Conservation (phyloP, 2,888 invertebrate genomes). For the Zygaena filipendulae region DNA sequence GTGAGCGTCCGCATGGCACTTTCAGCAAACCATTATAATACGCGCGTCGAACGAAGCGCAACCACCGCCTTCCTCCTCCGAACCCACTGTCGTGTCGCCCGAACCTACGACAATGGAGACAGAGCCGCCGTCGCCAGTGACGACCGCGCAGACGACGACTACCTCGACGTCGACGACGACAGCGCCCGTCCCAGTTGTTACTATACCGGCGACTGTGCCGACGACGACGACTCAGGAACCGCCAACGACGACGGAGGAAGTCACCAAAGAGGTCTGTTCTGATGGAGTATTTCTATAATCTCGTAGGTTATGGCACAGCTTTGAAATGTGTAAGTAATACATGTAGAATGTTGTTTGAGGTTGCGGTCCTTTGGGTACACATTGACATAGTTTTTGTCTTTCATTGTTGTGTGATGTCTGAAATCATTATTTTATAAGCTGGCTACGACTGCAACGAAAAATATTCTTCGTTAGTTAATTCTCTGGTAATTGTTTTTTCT, state of each 20-base stretch:
- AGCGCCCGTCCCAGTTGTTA: conserved; percentile 18
- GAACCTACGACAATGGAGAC: conserved; percentile 25
- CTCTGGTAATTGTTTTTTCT: too few species aligned
- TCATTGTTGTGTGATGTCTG: too few species aligned
- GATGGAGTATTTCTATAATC: conserved; percentile 8
- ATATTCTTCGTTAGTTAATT: too few species aligned
- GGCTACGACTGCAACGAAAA: too few species aligned
- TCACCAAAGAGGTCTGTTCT: conserved; percentile 53
- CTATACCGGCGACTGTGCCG: conserved; percentile 20
- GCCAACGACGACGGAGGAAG: conserved; percentile 41
- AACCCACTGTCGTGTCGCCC: conserved; percentile 25
- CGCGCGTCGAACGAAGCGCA: conserved; percentile 57
- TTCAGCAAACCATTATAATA: conserved; percentile 65
- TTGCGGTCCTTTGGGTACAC: too few species aligned
- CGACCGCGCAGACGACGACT: conserved; percentile 19
- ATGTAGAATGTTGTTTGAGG: too few species aligned
- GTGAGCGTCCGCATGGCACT: conserved; percentile 66
- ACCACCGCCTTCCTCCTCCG: conserved; percentile 34
- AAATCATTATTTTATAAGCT: too few species aligned
- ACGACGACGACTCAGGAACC: conserved; percentile 17
- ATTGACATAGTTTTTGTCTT: too few species aligned
- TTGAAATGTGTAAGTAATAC: too few species aligned
- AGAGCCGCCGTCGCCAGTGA: conserved; percentile 17
- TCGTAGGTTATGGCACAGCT: conserved; percentile 7
- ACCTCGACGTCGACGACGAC: conserved; percentile 24